These are phyloP conservation scores for Phymatocera aterrima DNA, from an alignment of 2,888 invertebrate species.

Conservation along the genomic window DNA sequence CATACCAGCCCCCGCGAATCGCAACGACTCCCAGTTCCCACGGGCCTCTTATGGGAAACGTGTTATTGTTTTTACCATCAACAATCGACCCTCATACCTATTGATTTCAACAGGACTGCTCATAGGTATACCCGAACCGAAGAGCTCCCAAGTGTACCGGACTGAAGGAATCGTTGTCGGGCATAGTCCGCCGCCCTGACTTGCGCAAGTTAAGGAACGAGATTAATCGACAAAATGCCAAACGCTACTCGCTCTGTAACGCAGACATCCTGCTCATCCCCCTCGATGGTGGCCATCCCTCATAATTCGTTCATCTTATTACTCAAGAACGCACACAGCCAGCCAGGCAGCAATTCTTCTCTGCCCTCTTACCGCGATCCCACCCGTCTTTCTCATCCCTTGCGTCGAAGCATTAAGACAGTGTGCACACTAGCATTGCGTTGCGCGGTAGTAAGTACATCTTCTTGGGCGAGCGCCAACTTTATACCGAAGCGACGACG, in stretches of 20 bases:
- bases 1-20: conserved; percentile 2
- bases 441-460: conserved; percentile 40
- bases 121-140: neutral
- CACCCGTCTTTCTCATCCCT: conserved; percentile 8
- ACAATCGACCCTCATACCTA: conserved; percentile 11
- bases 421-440: conserved; percentile 25
- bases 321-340: conserved; percentile 1
- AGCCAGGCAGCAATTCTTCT: conserved; percentile 24
- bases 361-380: neutral
- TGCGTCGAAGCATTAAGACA: neutral
- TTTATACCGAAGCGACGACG: conserved; percentile 41
- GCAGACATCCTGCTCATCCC: conserved; percentile 32
- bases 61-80: conserved; percentile 33
- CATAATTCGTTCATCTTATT: conserved; percentile 27
- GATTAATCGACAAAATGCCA: conserved; percentile 29
- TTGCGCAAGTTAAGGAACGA: conserved; percentile 12
- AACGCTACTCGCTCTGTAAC: conserved; percentile 22
- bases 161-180: conserved; percentile 1
- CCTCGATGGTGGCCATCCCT: conserved; percentile 20
- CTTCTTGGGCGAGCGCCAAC: conserved; percentile 43
- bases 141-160: neutral
- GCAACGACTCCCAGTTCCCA: conserved; percentile 6
- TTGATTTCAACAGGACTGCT: conserved; percentile 17
- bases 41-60: conserved; percentile 9
- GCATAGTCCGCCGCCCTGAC: conserved; percentile 3